These are phyloP conservation scores for Tragelaphus imberbis DNA, from an alignment of 2,113 vertebrate species.

Conservation along the genomic window DNA sequence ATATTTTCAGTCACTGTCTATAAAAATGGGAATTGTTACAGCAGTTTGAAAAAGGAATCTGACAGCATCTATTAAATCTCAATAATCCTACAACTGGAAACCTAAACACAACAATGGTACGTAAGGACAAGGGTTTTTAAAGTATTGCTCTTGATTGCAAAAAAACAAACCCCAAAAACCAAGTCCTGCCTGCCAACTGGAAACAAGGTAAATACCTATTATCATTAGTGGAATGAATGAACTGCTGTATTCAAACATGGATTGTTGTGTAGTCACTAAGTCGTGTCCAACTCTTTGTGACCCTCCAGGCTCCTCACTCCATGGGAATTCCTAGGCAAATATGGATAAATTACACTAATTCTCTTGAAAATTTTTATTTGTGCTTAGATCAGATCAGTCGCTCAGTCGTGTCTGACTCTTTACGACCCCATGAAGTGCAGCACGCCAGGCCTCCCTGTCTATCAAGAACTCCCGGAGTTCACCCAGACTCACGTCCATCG, in stretches of 20 bases:
- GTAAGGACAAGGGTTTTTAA: neutral
- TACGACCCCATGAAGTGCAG: no score
- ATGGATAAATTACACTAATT: neutral
- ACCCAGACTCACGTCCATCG: no score
- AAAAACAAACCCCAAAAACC: neutral
- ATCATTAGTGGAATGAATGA: neutral
- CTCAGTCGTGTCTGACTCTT: no score
- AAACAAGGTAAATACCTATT: neutral
- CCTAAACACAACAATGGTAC: neutral
- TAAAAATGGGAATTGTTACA: neutral
- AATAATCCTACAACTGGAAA: neutral
- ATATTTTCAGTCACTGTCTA: neutral
- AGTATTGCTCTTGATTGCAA: neutral
- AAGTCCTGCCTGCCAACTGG: accelerated
- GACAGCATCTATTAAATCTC: neutral
- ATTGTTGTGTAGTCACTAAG: accelerated
- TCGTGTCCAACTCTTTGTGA: neutral
- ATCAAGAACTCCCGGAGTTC: no score
- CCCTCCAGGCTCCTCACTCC: neutral
- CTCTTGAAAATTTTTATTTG: neutral
- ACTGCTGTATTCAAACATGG: neutral
- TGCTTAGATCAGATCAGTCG: neutral
- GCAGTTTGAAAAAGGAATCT: neutral
- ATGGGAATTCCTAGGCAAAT: neutral
- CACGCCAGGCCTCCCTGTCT: no score